Percentiles rank a stretch among this genome's conserved stretches.
phyloP scores from a whole-genome alignment of 2,888 invertebrate species.

The Oithona nana region DNA sequence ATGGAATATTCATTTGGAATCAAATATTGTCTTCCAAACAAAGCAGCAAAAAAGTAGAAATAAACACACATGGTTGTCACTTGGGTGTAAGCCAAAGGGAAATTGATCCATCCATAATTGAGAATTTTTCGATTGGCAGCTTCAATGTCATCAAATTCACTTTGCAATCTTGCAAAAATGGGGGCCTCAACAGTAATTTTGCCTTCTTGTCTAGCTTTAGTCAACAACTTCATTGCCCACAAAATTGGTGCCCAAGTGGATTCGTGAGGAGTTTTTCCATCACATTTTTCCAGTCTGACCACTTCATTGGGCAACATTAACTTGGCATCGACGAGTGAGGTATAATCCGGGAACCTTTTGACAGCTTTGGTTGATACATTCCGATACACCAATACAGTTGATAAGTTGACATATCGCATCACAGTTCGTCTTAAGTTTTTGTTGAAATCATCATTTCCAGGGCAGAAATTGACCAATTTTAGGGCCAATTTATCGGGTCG shows the following conservation, averaged over 20 bases:
- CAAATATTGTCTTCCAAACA: slow-evolving; percentile 68
- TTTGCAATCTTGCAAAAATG: not conserved
- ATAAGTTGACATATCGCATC: slow-evolving; percentile 4
- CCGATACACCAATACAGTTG: slow-evolving; percentile 4
- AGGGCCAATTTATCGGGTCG: slow-evolving; percentile 26
- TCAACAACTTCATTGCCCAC: slow-evolving; percentile 10
- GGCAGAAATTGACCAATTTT: not conserved
- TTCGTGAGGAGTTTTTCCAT: slow-evolving; percentile 10
- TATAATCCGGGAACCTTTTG: slow-evolving; percentile 3
- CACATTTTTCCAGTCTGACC: not conserved
- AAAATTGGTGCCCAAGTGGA: slow-evolving; percentile 11
- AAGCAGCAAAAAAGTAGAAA: slow-evolving; percentile 68
- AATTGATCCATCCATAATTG: too few relatives aligned
- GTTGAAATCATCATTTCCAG: slow-evolving; percentile 1
- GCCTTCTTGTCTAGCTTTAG: not conserved
- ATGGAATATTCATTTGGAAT: slow-evolving; percentile 27
- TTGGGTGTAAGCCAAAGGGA: slow-evolving; percentile 10
- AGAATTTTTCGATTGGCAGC: slow-evolving; percentile 12
- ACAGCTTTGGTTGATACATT: not conserved
- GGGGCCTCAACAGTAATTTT: slow-evolving; percentile 9
- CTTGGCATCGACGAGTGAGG: not conserved
- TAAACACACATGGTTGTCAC: slow-evolving; percentile 77
- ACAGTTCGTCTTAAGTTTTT: slow-evolving; percentile 3
- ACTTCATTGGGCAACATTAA: not conserved
- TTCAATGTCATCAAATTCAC: slow-evolving; percentile 6